These are phyloP conservation scores for Netelia fuscicornis DNA, from an alignment of 2,888 invertebrate species.

Conservation along the genomic window DNA sequence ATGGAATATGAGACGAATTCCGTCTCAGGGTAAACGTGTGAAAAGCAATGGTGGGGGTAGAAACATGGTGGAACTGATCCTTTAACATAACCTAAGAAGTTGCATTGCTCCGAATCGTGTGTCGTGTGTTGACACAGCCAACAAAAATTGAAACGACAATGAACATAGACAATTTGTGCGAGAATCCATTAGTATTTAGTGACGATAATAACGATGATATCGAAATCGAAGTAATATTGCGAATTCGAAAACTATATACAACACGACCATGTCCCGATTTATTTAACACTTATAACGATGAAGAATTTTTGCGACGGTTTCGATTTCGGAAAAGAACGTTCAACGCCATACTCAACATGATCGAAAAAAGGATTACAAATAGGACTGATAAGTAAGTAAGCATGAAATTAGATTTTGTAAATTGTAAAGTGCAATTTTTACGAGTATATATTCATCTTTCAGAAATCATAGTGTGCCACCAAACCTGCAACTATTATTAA, in stretches of 20 bases:
- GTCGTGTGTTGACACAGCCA: too few relatives aligned
- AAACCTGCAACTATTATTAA: too few relatives aligned
- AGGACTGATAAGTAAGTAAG: not conserved
- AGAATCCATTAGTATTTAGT: not conserved
- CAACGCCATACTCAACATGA: slow-evolving; percentile 8
- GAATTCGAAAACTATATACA: slow-evolving; percentile 7
- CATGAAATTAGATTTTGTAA: too few relatives aligned
- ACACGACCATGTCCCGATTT: slow-evolving; percentile 29
- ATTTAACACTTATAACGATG: slow-evolving; percentile 10
- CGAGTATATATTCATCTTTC: too few relatives aligned
- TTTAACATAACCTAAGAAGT: not conserved
- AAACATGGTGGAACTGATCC: not conserved
- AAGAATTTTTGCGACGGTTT: slow-evolving; percentile 30
- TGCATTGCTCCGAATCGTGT: not conserved
- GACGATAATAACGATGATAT: not conserved
- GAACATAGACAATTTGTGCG: not conserved
- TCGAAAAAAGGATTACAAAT: slow-evolving; percentile 21
- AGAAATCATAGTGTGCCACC: too few relatives aligned
- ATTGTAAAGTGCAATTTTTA: too few relatives aligned
- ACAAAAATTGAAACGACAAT: not conserved
- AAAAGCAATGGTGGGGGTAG: not conserved
- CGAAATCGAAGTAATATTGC: not conserved
- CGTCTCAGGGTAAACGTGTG: too few relatives aligned
- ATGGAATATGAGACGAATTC: too few relatives aligned
- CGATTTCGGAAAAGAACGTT: slow-evolving; percentile 16